Conservation (phyloP, 37 sponge, comb jelly and placozoan genomes). For the Ianthella basta region DNA sequence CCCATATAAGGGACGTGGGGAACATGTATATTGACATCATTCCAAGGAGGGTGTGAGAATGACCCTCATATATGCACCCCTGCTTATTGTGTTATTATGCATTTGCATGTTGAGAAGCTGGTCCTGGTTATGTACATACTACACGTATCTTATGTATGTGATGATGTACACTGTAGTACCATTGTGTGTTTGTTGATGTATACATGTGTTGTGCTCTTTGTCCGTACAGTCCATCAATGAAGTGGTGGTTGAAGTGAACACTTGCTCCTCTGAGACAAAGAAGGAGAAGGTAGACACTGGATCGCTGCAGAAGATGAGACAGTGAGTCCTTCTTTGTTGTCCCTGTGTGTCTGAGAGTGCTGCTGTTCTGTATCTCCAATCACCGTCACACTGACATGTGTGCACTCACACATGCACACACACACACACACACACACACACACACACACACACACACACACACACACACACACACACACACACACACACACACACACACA, state of each 20-base stretch:
- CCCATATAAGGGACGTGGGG: no score
- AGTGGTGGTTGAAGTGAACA: conserved; percentile 7
- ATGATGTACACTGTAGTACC: not conserved
- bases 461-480: conserved; percentile 20
- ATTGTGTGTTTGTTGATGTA: not conserved
- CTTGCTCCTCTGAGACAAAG: not conserved
- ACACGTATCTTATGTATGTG: conserved; percentile 36
- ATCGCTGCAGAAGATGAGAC: not conserved
- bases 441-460: not conserved
- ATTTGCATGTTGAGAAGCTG: no score
- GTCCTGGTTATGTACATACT: no score
- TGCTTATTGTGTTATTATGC: no score
- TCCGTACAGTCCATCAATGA: conserved; percentile 2
- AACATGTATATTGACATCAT: no score
- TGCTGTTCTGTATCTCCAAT: not conserved
- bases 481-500: conserved; percentile 20
- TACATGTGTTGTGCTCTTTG: not conserved
- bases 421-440: conserved; percentile 20
- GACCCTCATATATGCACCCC: no score
- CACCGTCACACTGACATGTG: not conserved
- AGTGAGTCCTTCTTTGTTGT: not conserved
- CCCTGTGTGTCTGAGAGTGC: no score
- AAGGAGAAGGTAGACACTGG: not conserved
- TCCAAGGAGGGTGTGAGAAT: conserved; percentile 14
- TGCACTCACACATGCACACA: not conserved